Evolutionary conservation across 2,888 invertebrate species (phyloP).

Genomic region (Folsomia manolachei): DNA sequence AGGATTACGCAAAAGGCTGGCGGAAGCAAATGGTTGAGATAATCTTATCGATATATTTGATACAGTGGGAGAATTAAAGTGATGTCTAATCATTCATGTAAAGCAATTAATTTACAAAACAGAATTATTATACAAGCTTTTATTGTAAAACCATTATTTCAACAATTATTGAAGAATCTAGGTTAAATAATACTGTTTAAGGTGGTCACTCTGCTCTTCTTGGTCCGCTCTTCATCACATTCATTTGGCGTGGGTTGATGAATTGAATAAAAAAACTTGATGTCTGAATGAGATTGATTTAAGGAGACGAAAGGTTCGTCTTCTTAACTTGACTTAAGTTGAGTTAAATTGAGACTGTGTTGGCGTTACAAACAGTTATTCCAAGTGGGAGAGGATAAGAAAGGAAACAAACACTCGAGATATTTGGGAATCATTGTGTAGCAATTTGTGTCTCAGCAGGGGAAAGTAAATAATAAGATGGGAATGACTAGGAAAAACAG

Average conservation of each 20-base stretch:
- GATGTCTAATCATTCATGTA: too few species aligned
- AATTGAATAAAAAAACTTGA: not conserved
- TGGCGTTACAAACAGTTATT: slow-evolving; percentile 18
- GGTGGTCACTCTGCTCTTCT: too few species aligned
- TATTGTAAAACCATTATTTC: too few species aligned
- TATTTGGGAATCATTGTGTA: slow-evolving; percentile 51
- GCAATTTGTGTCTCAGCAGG: slow-evolving; percentile 52
- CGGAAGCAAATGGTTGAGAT: not conserved
- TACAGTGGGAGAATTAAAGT: too few species aligned
- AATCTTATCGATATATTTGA: not conserved
- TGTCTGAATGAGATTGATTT: slow-evolving; percentile 15
- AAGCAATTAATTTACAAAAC: too few species aligned
- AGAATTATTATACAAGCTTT: too few species aligned
- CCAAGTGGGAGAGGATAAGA: slow-evolving; percentile 1
- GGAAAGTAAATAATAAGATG: slow-evolving; percentile 50
- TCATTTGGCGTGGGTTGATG: not conserved
- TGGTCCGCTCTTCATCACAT: too few species aligned
- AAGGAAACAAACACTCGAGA: slow-evolving; percentile 25
- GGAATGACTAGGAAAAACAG: slow-evolving; percentile 50
- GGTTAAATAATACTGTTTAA: too few species aligned
- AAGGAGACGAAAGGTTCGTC: slow-evolving; percentile 5
- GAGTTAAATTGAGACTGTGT: slow-evolving; percentile 17
- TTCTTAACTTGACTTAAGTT: too few species aligned
- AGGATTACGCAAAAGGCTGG: too few species aligned
- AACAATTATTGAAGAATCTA: too few species aligned